Evolutionary conservation across 2,113 vertebrate species (phyloP).

Genomic region (Trematomus loennbergii): DNA sequence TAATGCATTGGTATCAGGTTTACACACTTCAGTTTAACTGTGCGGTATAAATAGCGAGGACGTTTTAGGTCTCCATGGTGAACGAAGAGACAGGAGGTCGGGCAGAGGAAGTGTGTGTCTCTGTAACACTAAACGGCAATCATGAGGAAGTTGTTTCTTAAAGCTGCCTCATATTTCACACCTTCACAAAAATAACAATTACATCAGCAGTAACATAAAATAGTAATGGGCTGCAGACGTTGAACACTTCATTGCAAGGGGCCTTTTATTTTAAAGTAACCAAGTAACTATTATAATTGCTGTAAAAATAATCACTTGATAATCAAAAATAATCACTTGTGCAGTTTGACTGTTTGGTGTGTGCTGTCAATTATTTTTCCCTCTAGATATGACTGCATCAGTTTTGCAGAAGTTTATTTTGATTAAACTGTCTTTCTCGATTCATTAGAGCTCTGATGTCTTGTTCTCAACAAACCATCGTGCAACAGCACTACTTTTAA

Average conservation of each 20-base stretch:
- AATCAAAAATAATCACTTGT: background rate
- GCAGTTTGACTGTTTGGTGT: background rate
- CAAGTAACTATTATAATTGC: background rate
- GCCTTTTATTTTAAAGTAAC: background rate
- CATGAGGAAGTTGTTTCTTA: conserved; percentile 38
- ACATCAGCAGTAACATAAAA: background rate
- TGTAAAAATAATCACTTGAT: too few species aligned
- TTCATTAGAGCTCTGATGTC: background rate
- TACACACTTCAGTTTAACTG: background rate
- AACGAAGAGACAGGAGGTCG: conserved; percentile 5
- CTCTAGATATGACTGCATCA: background rate
- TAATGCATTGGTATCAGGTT: background rate
- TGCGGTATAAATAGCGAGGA: conserved; percentile 19
- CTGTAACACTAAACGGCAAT: background rate
- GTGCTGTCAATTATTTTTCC: background rate
- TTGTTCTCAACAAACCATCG: background rate
- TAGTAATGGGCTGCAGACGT: background rate
- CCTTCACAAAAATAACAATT: background rate
- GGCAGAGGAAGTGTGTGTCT: conserved; percentile 29
- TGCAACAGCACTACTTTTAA: too few species aligned
- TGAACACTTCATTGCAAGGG: background rate
- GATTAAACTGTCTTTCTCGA: background rate
- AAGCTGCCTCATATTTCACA: background rate
- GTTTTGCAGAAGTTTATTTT: background rate
- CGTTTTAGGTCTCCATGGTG: conserved; percentile 1